Percentiles rank a stretch among this genome's conserved stretches.
These are phyloP conservation scores for Dryas iulia DNA, from an alignment of 1,140 invertebrate genomes.

Conservation along the genomic window DNA sequence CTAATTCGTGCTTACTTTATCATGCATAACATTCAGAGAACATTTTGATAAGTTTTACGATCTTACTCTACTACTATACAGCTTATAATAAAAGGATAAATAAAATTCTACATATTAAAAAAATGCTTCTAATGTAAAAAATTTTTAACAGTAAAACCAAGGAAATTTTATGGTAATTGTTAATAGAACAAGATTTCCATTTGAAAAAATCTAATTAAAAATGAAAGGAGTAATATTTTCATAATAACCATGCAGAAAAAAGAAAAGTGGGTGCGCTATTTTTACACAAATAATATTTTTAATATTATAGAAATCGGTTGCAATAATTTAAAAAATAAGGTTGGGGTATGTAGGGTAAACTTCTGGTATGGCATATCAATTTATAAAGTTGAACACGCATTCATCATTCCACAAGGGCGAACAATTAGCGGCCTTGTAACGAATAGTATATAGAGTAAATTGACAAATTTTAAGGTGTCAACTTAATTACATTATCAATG, in stretches of 20 bases:
- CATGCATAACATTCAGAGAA: background rate
- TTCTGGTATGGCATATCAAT: constrained; percentile 17
- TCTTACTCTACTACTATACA: background rate
- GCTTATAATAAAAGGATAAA: too few species aligned
- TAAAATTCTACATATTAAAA: too few species aligned
- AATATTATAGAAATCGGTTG: background rate
- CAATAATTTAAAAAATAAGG: background rate
- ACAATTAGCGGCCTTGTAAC: background rate
- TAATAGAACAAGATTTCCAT: too few species aligned
- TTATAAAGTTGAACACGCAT: constrained; percentile 20
- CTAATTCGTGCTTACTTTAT: background rate
- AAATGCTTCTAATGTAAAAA: too few species aligned
- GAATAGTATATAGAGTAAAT: background rate
- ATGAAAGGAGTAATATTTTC: background rate
- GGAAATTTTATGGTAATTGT: too few species aligned
- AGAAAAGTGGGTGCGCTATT: background rate
- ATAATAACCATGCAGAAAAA: background rate
- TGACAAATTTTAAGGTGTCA: background rate
- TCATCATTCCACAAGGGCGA: constrained; percentile 45
- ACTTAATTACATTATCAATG: constrained; percentile 1
- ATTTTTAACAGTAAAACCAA: too few species aligned
- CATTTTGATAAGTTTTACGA: background rate
- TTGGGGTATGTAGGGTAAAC: too few species aligned
- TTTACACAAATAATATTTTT: background rate
- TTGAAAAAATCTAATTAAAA: too few species aligned